Conservation (phyloP, 2,888 invertebrate genomes). For the Empis stercorea region DNA sequence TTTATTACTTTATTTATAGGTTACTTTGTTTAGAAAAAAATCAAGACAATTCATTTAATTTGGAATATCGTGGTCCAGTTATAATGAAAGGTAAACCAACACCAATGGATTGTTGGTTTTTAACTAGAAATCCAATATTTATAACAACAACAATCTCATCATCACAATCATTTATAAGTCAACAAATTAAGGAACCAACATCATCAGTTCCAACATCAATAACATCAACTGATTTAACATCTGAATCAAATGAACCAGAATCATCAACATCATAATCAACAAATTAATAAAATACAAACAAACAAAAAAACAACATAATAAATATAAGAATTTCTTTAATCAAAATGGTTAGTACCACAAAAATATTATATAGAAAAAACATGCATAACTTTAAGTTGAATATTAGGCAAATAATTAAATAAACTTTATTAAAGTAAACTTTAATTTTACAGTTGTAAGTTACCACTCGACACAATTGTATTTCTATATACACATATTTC, state of each 20-base stretch:
- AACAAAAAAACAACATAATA: background rate
- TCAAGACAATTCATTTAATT: slow-evolving; percentile 67
- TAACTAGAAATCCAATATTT: slow-evolving; percentile 37
- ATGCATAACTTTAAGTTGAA: no score
- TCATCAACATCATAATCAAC: slow-evolving; percentile 12
- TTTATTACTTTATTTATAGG: slow-evolving; percentile 40
- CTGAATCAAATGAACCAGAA: background rate
- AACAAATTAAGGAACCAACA: background rate
- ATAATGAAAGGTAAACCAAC: slow-evolving; percentile 89
- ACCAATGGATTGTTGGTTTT: slow-evolving; percentile 88
- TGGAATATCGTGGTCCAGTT: slow-evolving; percentile 78
- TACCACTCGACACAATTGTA: no score
- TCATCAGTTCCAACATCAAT: background rate
- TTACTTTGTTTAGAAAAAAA: slow-evolving; percentile 69
- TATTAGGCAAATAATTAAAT: no score
- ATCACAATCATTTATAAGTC: background rate
- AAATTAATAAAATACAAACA: background rate
- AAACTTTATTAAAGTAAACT: no score
- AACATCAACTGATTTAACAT: background rate
- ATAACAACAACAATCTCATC: background rate
- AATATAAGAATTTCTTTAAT: background rate
- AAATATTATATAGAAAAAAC: no score
- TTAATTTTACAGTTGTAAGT: no score
- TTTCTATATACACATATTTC: no score
- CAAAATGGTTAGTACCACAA: background rate